Evolutionary conservation across 2,888 invertebrate species (phyloP).

Genomic region (Hirtodrosophila cameraria): DNA sequence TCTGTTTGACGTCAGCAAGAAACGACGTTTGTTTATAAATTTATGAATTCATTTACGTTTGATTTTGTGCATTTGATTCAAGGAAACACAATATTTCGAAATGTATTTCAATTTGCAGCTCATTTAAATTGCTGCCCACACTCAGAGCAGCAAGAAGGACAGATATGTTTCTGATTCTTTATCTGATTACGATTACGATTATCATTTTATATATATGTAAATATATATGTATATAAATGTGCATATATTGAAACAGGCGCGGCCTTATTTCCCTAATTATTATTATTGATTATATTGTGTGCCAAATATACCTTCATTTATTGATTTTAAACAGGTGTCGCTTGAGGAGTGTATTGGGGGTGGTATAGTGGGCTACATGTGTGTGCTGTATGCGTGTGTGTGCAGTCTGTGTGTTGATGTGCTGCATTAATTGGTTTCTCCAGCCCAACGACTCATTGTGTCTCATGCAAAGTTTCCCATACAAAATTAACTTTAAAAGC

Average conservation of each 20-base stretch:
- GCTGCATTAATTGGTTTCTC: constrained; percentile 4
- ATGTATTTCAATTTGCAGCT: constrained; percentile 32
- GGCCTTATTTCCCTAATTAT: constrained; percentile 60
- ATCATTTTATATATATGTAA: background rate
- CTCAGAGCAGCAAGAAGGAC: constrained; percentile 4
- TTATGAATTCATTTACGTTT: background rate
- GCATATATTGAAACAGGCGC: constrained; percentile 13
- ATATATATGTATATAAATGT: background rate
- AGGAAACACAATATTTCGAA: constrained; percentile 19
- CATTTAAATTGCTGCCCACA: constrained; percentile 30
- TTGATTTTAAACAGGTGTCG: constrained; percentile 51
- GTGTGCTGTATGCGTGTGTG: background rate
- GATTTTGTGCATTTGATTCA: constrained; percentile 16
- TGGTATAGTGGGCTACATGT: background rate
- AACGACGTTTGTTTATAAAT: constrained; percentile 43
- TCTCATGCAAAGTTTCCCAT: constrained; percentile 27
- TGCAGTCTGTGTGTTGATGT: constrained; percentile 1
- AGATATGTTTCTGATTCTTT: constrained; percentile 12
- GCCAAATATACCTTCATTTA: constrained; percentile 21
- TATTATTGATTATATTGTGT: constrained; percentile 56
- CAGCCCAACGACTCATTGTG: background rate
- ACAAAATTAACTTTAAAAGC: constrained; percentile 7
- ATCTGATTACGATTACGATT: too few relatives aligned
- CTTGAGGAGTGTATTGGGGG: background rate
- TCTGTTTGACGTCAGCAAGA: constrained; percentile 52